Evolutionary conservation across 2,888 invertebrate genomes (phyloP), one percentile per base, ranked within the genome.

Genomic region (Amphiduros pacificus): DNA sequence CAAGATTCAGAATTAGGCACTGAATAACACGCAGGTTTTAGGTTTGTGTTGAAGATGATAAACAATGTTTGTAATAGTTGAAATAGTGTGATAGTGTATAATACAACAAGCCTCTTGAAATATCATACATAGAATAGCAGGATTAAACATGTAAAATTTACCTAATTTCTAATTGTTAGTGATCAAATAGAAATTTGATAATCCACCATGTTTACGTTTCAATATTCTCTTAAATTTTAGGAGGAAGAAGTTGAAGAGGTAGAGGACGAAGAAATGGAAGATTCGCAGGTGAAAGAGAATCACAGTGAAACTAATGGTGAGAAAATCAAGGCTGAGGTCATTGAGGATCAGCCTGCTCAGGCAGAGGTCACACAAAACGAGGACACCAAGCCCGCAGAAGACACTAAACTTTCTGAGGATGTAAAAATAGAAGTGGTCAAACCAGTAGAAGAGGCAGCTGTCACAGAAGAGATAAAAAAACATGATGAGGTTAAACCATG

Each of bases 161-260:
- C 6, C 9, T 49, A 22, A 49, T 20, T 17, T 9, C 6, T 14
- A 17, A 22, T 11, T n/a, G n/a, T n/a, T n/a, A n/a, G n/a, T n/a
- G n/a, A n/a, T n/a, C n/a, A n/a, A n/a, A n/a, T n/a, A n/a, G n/a
- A n/a, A n/a, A n/a, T n/a, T n/a, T n/a, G n/a, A n/a, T n/a, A n/a
- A n/a, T n/a, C n/a, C n/a, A n/a, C n/a, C n/a, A n/a, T n/a, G n/a
- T n/a, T n/a, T n/a, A n/a, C n/a, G n/a, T n/a, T n/a, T n/a, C n/a
- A n/a, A n/a, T n/a, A n/a, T n/a, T n/a, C n/a, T n/a, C n/a, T n/a
- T n/a, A n/a, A n/a, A n/a, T n/a, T n/a, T n/a, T n/a, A 61, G 26
- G 61, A 55, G 14, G 59, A 36, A 5, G 52, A 20, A 9, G 52
- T 27, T 5, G 52, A 27, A n/a, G 52, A 40, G 32, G 54, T 2